These are phyloP conservation scores for Drosophila putrida DNA, from an alignment of 2,888 invertebrate genomes.

Conservation along the genomic window DNA sequence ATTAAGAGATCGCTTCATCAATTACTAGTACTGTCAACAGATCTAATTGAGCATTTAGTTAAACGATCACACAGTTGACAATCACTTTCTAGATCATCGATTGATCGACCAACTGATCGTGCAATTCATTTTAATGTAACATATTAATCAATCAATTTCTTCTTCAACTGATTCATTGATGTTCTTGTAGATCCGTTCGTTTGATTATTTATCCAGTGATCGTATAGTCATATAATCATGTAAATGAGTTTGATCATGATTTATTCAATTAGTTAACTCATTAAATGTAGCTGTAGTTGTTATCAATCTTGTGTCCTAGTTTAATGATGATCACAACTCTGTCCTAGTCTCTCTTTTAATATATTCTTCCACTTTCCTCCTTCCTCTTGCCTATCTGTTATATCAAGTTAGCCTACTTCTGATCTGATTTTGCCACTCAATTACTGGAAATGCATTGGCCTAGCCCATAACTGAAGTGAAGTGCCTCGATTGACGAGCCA, in stretches of 20 bases:
- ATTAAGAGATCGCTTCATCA: not conserved
- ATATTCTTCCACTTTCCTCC: too few species aligned
- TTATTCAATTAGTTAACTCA: constrained; percentile 9
- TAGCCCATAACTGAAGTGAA: constrained; percentile 45
- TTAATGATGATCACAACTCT: not conserved
- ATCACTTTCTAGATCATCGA: not conserved
- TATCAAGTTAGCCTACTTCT: constrained; percentile 13
- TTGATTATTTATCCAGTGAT: not conserved
- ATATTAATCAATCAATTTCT: constrained; percentile 11
- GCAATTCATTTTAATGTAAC: not conserved
- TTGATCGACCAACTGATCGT: not conserved
- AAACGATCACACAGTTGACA: not conserved
- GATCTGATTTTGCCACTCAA: constrained; percentile 36
- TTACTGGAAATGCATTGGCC: constrained; percentile 35
- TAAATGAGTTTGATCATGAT: not conserved
- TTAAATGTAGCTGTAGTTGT: not conserved
- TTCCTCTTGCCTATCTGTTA: not conserved
- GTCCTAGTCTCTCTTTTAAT: not conserved
- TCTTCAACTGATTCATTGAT: not conserved
- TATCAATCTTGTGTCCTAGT: constrained; percentile 3
- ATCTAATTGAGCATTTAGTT: not conserved
- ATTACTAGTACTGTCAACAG: not conserved
- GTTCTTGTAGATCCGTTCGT: too few species aligned
- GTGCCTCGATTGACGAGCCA: constrained; percentile 40
- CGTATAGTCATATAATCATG: constrained; percentile 8